Conservation (phyloP, 2,888 invertebrate genomes). For the Sphecodes monilicornis region DNA sequence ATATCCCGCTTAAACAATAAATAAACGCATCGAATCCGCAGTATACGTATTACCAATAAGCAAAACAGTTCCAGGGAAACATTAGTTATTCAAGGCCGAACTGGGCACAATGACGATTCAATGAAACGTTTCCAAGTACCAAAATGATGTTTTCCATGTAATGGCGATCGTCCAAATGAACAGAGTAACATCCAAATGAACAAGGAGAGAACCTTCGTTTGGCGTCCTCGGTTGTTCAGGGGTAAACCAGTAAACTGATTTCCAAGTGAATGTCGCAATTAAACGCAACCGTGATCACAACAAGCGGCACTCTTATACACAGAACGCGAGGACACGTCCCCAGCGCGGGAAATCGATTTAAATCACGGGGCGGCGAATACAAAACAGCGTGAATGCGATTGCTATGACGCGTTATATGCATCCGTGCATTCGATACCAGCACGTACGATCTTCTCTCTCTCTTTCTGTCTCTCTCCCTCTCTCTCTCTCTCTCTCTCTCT, state of each 20-base stretch:
- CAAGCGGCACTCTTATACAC: not conserved
- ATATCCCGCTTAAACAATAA: no score
- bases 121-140: not conserved
- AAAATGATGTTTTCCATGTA: not conserved
- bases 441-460: not conserved
- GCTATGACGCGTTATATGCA: not conserved
- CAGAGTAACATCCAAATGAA: not conserved
- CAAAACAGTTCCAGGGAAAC: no score
- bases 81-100: no score
- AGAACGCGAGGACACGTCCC: not conserved
- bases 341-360: not conserved
- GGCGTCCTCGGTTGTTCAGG: not conserved
- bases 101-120: no score
- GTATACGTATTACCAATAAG: no score
- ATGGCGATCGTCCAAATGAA: not conserved
- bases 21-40: no score
- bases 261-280: slow-evolving; percentile 17
- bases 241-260: not conserved
- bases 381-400: not conserved
- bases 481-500: not conserved
- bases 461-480: not conserved
- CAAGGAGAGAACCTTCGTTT: not conserved
- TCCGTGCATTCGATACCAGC: not conserved
- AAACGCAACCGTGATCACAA: slow-evolving; percentile 7
- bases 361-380: not conserved